phyloP scores from a whole-genome alignment of 1,140 invertebrate species.

The Bombus superbus region DNA sequence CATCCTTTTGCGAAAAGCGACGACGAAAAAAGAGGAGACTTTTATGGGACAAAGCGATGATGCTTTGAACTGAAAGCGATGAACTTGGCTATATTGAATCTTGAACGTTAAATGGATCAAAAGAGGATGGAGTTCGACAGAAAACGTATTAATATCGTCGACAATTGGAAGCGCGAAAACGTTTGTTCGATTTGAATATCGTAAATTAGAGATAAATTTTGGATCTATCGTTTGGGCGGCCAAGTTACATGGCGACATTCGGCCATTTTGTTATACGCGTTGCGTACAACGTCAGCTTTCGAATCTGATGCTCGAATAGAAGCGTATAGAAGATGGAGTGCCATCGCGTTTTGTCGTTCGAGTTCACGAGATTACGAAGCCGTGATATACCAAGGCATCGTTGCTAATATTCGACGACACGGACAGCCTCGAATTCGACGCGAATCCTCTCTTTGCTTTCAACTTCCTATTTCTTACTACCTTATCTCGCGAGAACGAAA shows the following conservation, averaged over 20 bases:
- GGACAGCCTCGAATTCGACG: constrained; percentile 13
- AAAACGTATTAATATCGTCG: no score
- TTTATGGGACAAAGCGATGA: neutral
- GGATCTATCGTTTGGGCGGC: no score
- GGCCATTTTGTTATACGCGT: constrained; percentile 39
- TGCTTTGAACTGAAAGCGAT: neutral
- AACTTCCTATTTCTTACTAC: neutral
- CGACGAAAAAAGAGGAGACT: neutral
- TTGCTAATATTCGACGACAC: constrained; percentile 46
- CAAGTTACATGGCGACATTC: no score
- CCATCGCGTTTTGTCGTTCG: constrained; percentile 56
- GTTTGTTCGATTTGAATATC: no score
- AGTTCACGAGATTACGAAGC: constrained; percentile 53
- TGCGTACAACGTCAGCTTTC: constrained; percentile 50
- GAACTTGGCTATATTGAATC: neutral
- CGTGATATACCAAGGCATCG: constrained; percentile 53
- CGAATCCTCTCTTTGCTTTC: neutral
- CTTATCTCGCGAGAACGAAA: neutral
- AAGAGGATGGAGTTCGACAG: neutral
- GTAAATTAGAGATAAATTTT: no score
- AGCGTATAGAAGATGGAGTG: constrained; percentile 33
- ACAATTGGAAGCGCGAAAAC: no score
- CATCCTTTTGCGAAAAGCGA: neutral
- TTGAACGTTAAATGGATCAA: neutral
- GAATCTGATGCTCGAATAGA: neutral